A percentile compares a stretch with the other conserved stretches of the same genome.
Conservation (phyloP, 2,888 invertebrate species). For the Conistra vaccinii region DNA sequence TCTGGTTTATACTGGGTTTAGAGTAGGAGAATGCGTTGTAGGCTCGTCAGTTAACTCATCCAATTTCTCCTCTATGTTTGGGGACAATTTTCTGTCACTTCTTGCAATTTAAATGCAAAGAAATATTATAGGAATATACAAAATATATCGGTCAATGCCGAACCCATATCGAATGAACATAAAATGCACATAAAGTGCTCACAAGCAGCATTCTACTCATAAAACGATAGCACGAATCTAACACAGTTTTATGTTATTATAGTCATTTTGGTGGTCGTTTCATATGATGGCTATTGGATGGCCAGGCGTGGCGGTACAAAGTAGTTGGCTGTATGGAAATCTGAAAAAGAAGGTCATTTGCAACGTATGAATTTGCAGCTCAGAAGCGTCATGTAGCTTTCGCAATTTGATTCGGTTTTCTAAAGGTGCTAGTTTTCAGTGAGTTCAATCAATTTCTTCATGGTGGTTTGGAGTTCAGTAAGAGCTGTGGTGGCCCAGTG, state of each 20-base stretch:
- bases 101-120: not conserved
- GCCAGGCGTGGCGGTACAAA: constrained; percentile 16
- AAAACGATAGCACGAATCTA: constrained; percentile 39
- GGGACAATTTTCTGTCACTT: not conserved
- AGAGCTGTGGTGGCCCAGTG: no score
- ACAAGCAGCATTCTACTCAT: constrained; percentile 21
- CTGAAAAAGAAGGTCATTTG: not conserved
- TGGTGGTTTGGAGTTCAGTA: not conserved
- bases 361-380: not conserved
- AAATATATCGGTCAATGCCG: constrained; percentile 26
- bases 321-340: constrained; percentile 11
- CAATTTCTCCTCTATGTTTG: not conserved
- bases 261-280: constrained; percentile 24
- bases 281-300: constrained; percentile 35
- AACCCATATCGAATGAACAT: constrained; percentile 19
- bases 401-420: not conserved
- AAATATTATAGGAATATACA: not conserved
- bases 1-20: not conserved
- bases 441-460: not conserved
- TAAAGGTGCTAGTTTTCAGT: not conserved
- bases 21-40: not conserved
- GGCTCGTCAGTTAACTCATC: not conserved
- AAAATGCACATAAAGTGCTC: constrained; percentile 35
- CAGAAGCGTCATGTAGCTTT: not conserved
- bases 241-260: constrained; percentile 35